Evolutionary conservation across 2,888 invertebrate species (phyloP), one percentile per base, ranked within the genome.

Genomic region (Corbicula japonica): DNA sequence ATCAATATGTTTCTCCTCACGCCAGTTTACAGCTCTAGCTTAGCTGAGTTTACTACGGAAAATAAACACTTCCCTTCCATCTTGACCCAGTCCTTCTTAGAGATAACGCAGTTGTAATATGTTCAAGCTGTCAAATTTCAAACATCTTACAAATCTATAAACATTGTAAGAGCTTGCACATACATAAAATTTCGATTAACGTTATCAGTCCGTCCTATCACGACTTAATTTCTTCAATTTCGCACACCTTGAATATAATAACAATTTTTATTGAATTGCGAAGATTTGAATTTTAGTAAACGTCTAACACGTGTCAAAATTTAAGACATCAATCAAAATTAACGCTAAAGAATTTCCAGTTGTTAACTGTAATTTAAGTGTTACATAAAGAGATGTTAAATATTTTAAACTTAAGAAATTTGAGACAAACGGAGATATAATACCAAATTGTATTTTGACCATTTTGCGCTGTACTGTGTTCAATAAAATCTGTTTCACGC

Each of bases 401-500:
- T n/a, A n/a, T n/a, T n/a, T n/a, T n/a, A n/a, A n/a, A n/a, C n/a
- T n/a, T n/a, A n/a, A n/a, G n/a, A n/a, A n/a, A n/a, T n/a, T n/a
- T n/a, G n/a, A n/a, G n/a, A n/a, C n/a, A n/a, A n/a, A n/a, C n/a
- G n/a, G n/a, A n/a, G n/a, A n/a, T n/a, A n/a, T n/a, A n/a, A n/a
- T n/a, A n/a, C n/a, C n/a, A n/a, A n/a, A n/a, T n/a, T n/a, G n/a
- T 54, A 34, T 50, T 66, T 50, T 38, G 54, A 28, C 54, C 23
- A 38, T 66, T 66, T 54, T 66, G 34, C 15, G 52, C 38, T 52
- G 52, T 38, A 41, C 66, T 66, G 41, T 30, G 35, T 54, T 70
- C 46, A 48, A 63, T 76, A 56, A 54, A 62, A 56, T 15, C 23
- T 35, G 32, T 70, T 76, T 70, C 62, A 63, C 76, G 76, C 76